Evolutionary conservation across 2,888 invertebrate genomes (phyloP).

Genomic region (Coecobrya sp.): DNA sequence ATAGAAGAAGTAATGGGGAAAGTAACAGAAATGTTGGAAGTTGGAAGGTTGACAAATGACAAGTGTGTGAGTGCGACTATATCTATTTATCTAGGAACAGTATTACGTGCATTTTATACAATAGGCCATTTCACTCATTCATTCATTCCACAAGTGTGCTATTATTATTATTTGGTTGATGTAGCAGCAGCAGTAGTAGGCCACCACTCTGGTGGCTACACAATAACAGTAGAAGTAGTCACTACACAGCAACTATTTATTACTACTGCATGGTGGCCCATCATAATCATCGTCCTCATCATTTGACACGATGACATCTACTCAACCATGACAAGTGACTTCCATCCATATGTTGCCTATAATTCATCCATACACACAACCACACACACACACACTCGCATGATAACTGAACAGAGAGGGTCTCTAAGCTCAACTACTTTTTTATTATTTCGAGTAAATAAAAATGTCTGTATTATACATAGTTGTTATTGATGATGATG

Average conservation of each 20-base stretch:
- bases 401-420: neutral
- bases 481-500: slow-evolving; percentile 25
- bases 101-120: neutral
- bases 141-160: slow-evolving; percentile 46
- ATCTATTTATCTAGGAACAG: neutral
- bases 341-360: neutral
- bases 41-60: slow-evolving; percentile 25
- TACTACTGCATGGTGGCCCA: neutral
- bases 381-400: neutral
- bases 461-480: slow-evolving; percentile 13
- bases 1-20: neutral
- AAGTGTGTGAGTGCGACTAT: neutral
- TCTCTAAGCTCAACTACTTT: neutral
- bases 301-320: slow-evolving; percentile 52
- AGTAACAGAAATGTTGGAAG: slow-evolving; percentile 25
- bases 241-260: too few species aligned
- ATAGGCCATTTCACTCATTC: slow-evolving; percentile 34
- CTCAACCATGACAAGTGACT: slow-evolving; percentile 48
- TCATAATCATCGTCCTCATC: slow-evolving; percentile 26
- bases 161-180: slow-evolving; percentile 20
- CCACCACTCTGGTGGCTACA: slow-evolving; percentile 2
- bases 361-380: neutral
- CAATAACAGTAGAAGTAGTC: neutral
- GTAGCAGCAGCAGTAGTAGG: neutral
- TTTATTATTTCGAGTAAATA: neutral